Evolutionary conservation across 1,140 invertebrate species (phyloP).

Genomic region (Lordiphosa clarofinis): DNA sequence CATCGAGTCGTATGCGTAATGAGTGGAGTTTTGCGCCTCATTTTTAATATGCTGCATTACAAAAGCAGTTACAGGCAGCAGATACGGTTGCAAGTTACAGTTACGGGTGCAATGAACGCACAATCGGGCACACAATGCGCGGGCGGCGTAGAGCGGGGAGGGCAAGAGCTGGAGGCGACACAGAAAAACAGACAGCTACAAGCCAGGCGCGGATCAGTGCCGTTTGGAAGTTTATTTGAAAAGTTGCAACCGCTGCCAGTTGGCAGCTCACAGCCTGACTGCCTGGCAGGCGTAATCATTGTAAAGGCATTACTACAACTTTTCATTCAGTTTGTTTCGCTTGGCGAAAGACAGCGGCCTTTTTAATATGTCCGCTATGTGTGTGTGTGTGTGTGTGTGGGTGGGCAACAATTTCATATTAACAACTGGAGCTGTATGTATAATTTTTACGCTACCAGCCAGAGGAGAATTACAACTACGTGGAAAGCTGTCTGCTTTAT

Average conservation of each 20-base stretch:
- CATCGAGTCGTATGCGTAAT: slow-evolving; percentile 50
- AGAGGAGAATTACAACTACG: slow-evolving; percentile 16
- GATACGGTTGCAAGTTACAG: slow-evolving; percentile 20
- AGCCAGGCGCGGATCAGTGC: slow-evolving; percentile 35
- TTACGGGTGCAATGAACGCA: slow-evolving; percentile 63
- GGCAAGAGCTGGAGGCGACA: not conserved
- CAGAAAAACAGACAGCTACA: slow-evolving; percentile 26
- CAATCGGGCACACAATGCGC: slow-evolving; percentile 43
- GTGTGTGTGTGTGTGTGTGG: not conserved
- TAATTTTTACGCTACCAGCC: slow-evolving; percentile 42
- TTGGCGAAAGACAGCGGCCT: slow-evolving; percentile 20
- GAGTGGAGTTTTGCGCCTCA: slow-evolving; percentile 31
- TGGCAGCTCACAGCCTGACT: slow-evolving; percentile 9
- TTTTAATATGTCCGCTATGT: slow-evolving; percentile 36
- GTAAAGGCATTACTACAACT: slow-evolving; percentile 67
- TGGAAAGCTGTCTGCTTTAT: slow-evolving; percentile 12
- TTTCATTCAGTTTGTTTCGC: slow-evolving; percentile 54
- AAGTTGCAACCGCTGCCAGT: slow-evolving; percentile 47
- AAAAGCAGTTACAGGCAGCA: slow-evolving; percentile 25
- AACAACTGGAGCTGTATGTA: slow-evolving; percentile 23
- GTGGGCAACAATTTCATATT: slow-evolving; percentile 38
- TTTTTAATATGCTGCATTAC: slow-evolving; percentile 58
- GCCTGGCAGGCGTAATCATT: slow-evolving; percentile 48
- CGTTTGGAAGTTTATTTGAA: slow-evolving; percentile 62
- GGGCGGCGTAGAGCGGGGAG: no score